Percentiles rank a stretch among this genome's conserved stretches.
These are phyloP conservation scores for Catharus ustulatus DNA, from an alignment of 2,797 vertebrate species.

Conservation along the genomic window DNA sequence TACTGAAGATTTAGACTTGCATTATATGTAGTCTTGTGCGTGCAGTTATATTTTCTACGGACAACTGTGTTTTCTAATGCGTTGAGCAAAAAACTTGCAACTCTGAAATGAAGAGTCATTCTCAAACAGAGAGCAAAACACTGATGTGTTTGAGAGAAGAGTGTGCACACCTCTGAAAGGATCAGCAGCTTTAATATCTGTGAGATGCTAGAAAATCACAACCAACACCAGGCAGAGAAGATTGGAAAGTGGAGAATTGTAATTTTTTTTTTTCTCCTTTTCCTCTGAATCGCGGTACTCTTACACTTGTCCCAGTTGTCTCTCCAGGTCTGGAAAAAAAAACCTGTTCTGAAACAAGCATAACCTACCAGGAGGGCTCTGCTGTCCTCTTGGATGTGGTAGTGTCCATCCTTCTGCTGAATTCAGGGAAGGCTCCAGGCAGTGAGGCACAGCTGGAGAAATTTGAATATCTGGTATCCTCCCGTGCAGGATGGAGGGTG, in stretches of 20 bases:
- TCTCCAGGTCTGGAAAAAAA: neutral
- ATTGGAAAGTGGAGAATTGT: neutral
- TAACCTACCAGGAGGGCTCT: neutral
- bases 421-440: conserved; percentile 51
- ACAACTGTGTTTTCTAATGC: conserved; percentile 75
- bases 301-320: neutral
- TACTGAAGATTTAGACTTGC: conserved; percentile 79
- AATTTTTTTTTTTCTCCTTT: neutral
- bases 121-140: conserved; percentile 57
- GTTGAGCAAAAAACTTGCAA: conserved; percentile 70
- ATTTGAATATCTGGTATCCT: neutral
- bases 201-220: conserved; percentile 50
- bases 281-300: conserved; percentile 26
- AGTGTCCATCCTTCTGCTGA: neutral
- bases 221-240: neutral
- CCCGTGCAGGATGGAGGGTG: neutral
- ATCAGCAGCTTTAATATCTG: conserved; percentile 77
- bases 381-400: neutral
- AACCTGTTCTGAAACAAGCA: neutral
- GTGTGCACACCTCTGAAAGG: conserved; percentile 57
- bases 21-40: conserved; percentile 77
- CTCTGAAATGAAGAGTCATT: conserved; percentile 64
- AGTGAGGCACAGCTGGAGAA: conserved; percentile 12
- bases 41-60: conserved; percentile 80
- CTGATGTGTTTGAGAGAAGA: conserved; percentile 62